These are phyloP conservation scores for Pangasius krempfi DNA, from an alignment of 2,797 vertebrate genomes.

Conservation along the genomic window DNA sequence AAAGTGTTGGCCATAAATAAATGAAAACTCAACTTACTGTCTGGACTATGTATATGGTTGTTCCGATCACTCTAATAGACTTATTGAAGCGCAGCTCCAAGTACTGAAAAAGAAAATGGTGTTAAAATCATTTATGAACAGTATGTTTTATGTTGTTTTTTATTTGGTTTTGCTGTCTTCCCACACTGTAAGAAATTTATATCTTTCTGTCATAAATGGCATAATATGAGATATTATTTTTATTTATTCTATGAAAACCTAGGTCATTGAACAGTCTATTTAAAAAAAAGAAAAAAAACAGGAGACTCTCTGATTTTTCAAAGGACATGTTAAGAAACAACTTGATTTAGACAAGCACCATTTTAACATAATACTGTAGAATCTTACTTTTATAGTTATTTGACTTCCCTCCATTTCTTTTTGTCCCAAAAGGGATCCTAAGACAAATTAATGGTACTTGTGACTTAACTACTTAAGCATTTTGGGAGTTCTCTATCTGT, in stretches of 20 bases:
- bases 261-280: neutral
- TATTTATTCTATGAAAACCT: neutral
- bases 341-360: neutral
- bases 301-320: neutral
- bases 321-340: neutral
- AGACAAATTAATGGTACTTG: constrained; percentile 10
- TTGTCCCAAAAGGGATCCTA: neutral
- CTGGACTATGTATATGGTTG: constrained; percentile 78
- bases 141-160: neutral
- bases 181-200: neutral
- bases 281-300: neutral
- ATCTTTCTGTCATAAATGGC: neutral
- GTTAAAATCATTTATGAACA: neutral
- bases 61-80: constrained; percentile 75
- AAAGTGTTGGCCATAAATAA: constrained; percentile 28
- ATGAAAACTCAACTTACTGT: constrained; percentile 69
- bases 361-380: neutral
- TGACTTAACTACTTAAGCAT: neutral
- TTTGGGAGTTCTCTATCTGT: neutral
- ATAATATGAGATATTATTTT: neutral
- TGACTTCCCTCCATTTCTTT: constrained; percentile 13
- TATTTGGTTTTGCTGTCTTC: neutral
- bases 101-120: constrained; percentile 69
- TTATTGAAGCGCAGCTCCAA: constrained; percentile 78
- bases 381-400: neutral